phyloP scores from a whole-genome alignment of 2,797 vertebrate species.

The Microctenopoma lineatum region DNA sequence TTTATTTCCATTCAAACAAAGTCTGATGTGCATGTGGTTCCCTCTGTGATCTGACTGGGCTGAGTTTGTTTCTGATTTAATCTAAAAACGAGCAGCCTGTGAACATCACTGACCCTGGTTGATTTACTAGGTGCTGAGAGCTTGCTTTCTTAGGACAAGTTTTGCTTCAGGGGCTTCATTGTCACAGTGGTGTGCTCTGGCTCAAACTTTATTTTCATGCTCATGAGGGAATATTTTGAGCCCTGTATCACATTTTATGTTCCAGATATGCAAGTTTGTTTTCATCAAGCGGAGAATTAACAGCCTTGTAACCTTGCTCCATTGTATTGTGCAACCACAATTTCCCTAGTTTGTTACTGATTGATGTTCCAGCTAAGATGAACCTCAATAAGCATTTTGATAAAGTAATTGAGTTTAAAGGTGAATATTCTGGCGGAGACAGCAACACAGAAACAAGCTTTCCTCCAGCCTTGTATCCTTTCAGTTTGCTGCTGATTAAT shows the following conservation, averaged over 20 bases:
- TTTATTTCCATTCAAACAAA: too few species aligned
- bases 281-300: slow-evolving; percentile 28
- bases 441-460: slow-evolving; percentile 2
- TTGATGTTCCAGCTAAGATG: slow-evolving; percentile 20
- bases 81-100: background rate
- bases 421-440: slow-evolving; percentile 39
- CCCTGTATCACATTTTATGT: background rate
- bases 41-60: too few species aligned
- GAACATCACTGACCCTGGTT: background rate
- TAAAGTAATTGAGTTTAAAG: slow-evolving; percentile 64
- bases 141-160: background rate
- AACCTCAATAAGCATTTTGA: slow-evolving; percentile 43
- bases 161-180: background rate
- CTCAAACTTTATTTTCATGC: background rate
- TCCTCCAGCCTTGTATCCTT: slow-evolving; percentile 25
- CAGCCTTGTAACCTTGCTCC: slow-evolving; percentile 24
- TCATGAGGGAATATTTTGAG: background rate
- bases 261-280: slow-evolving; percentile 18
- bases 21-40: too few species aligned
- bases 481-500: slow-evolving; percentile 40
- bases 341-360: slow-evolving; percentile 27
- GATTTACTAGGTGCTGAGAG: too few species aligned
- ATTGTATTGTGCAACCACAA: slow-evolving; percentile 27
- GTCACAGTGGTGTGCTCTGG: too few species aligned
- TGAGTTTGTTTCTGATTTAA: too few species aligned